Percentiles rank a stretch among this genome's conserved stretches.
phyloP scores from a whole-genome alignment of 2,113 vertebrate species.

The Chinchilla lanigera region DNA sequence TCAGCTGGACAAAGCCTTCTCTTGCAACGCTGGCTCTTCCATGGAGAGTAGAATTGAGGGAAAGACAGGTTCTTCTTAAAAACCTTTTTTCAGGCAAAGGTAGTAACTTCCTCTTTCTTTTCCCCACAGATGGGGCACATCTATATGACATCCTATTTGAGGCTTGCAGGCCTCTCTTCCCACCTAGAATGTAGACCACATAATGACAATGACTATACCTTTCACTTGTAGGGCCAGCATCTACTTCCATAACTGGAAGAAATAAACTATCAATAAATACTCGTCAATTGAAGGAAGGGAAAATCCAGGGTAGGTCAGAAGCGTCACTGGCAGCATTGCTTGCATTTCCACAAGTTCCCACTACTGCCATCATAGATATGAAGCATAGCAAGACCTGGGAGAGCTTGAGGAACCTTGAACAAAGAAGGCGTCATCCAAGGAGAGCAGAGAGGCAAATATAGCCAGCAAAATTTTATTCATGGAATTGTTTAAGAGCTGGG shows the following conservation, averaged over 20 bases:
- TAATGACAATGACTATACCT: neutral
- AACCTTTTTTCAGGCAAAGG: neutral
- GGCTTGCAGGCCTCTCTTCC: neutral
- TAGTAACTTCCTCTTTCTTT: neutral
- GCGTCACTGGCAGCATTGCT: neutral
- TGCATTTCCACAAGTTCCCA: neutral
- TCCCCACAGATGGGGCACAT: neutral
- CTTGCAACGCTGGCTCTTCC: neutral
- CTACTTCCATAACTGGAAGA: neutral
- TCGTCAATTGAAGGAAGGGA: neutral
- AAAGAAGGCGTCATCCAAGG: neutral
- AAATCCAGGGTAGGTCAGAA: neutral
- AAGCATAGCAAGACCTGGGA: neutral
- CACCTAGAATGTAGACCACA: rapidly evolving
- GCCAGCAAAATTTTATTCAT: neutral
- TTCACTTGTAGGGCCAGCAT: neutral
- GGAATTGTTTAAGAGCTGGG: neutral
- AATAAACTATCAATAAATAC: neutral
- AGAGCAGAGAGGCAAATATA: neutral
- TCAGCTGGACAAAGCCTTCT: neutral
- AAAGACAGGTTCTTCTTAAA: neutral
- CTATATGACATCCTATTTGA: rapidly evolving
- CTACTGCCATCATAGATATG: neutral
- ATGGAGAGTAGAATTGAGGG: neutral
- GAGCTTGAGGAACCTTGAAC: neutral